Conservation (phyloP, 2,888 invertebrate species). For the Acleris laterana region DNA sequence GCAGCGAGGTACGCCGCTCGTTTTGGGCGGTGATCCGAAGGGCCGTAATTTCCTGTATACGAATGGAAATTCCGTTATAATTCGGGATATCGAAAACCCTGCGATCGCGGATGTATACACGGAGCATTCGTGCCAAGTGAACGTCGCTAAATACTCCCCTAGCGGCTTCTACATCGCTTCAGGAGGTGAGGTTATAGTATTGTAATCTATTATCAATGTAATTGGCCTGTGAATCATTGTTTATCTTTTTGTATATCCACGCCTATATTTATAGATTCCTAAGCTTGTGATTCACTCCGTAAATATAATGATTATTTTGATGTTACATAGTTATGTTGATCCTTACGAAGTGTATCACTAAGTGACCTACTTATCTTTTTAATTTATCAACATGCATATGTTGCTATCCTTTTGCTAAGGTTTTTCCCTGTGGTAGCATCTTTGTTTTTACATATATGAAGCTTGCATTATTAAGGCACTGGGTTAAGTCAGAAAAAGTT, state of each 20-base stretch:
- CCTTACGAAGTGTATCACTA: not conserved
- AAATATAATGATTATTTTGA: not conserved
- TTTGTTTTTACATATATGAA: too few species aligned
- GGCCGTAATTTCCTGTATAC: constrained; percentile 98
- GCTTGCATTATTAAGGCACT: too few species aligned
- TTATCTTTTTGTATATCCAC: constrained; percentile 19
- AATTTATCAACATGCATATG: too few species aligned
- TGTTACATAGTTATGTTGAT: too few species aligned
- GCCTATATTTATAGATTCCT: constrained; percentile 11
- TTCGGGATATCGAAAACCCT: constrained; percentile 98
- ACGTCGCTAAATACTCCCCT: constrained; percentile 99
- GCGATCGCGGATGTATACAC: constrained; percentile 97
- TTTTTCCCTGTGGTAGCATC: too few species aligned
- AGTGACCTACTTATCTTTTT: not conserved
- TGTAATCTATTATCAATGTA: constrained; percentile 19
- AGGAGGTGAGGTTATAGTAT: constrained; percentile 88
- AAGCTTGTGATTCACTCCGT: constrained; percentile 13
- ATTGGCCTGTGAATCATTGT: constrained; percentile 29
- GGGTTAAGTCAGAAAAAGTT: too few species aligned
- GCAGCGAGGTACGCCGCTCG: constrained; percentile 96
- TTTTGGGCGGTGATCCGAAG: constrained; percentile 97
- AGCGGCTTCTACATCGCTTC: constrained; percentile 99
- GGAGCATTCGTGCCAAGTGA: constrained; percentile 97
- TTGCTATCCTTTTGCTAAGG: too few species aligned
- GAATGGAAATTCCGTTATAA: constrained; percentile 98